Conservation (phyloP, 2,888 invertebrate species). For the Siphonodentalium dalli region DNA sequence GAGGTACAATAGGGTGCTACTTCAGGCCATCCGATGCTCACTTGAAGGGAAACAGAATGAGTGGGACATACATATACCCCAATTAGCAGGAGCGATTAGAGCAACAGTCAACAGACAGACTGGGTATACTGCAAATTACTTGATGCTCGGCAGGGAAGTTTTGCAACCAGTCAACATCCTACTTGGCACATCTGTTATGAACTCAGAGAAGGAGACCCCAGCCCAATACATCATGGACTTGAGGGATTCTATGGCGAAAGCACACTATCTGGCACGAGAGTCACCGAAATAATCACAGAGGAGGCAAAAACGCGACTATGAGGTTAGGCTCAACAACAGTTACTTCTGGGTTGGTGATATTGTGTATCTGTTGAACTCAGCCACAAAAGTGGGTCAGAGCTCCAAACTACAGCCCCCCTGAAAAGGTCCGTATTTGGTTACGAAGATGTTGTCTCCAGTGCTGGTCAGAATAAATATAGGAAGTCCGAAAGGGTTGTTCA, state of each 20-base stretch:
- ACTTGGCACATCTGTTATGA: no score
- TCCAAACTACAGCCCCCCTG: background rate
- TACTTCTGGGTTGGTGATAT: background rate
- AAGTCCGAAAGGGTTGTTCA: background rate
- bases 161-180: no score
- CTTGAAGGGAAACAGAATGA: conserved; percentile 4
- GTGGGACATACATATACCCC: conserved; percentile 10
- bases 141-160: no score
- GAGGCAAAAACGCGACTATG: background rate
- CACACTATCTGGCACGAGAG: background rate
- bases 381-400: background rate
- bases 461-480: background rate
- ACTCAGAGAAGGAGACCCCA: no score
- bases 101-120: conserved; percentile 8
- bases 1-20: conserved; percentile 10
- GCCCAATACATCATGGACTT: no score
- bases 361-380: background rate
- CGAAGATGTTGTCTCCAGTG: background rate
- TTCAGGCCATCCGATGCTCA: conserved; percentile 6
- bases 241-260: no score
- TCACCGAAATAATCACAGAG: background rate
- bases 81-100: conserved; percentile 15
- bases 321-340: background rate
- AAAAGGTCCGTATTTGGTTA: background rate
- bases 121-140: no score